These are phyloP conservation scores for Sebastes trivittatus DNA, from an alignment of 2,797 vertebrate species.

Conservation along the genomic window DNA sequence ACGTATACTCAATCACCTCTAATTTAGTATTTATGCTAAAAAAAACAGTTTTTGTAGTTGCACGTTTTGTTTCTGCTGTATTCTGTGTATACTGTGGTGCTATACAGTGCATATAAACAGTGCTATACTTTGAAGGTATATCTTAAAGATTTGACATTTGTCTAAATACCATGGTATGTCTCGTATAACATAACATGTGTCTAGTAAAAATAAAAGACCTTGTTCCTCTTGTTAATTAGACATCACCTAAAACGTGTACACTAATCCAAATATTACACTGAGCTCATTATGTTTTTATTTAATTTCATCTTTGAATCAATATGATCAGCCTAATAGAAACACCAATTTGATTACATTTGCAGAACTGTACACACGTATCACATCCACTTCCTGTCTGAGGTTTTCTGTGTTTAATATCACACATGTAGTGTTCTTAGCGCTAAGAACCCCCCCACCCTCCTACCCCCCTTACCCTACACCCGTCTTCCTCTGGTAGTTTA, in stretches of 20 bases:
- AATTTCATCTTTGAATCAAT: slow-evolving; percentile 7
- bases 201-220: neutral
- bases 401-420: slow-evolving; percentile 22
- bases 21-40: too few relatives aligned
- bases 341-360: slow-evolving; percentile 2
- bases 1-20: neutral
- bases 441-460: neutral
- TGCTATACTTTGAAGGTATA: neutral
- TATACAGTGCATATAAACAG: neutral
- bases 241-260: neutral
- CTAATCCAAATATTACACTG: neutral
- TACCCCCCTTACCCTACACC: neutral
- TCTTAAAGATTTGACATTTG: neutral
- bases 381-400: neutral
- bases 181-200: too few relatives aligned
- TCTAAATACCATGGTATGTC: neutral
- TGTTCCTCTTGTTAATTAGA: neutral
- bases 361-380: neutral
- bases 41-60: neutral
- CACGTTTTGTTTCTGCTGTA: neutral
- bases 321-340: neutral
- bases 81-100: neutral
- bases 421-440: neutral
- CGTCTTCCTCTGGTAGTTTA: slow-evolving; percentile 34
- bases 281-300: neutral